These are phyloP conservation scores for Troides helena DNA, from an alignment of 2,888 invertebrate genomes.

Conservation along the genomic window DNA sequence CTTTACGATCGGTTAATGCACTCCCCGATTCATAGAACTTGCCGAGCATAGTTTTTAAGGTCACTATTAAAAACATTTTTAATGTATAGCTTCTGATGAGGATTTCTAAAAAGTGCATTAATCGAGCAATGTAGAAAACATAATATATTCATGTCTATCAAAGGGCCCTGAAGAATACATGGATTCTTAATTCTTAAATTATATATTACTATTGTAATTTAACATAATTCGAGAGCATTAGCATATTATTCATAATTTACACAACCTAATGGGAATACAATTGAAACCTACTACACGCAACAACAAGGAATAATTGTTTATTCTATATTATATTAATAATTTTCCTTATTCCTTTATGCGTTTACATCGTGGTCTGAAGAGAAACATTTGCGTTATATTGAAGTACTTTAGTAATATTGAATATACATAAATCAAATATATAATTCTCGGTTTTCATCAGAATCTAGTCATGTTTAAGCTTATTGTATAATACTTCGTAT, in stretches of 20 bases:
- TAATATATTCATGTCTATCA: no score
- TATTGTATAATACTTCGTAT: background rate
- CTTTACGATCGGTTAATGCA: constrained; percentile 37
- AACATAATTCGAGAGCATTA: background rate
- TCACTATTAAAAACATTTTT: no score
- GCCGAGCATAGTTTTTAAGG: background rate
- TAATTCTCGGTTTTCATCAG: background rate
- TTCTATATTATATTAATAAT: background rate
- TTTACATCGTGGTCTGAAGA: background rate
- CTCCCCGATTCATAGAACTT: constrained; percentile 22
- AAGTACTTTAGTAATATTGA: background rate
- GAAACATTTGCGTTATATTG: background rate
- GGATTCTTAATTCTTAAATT: no score
- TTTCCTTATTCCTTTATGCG: background rate
- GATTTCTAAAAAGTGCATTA: no score
- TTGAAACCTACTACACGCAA: background rate
- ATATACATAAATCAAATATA: background rate
- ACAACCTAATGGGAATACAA: background rate
- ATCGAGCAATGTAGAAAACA: no score
- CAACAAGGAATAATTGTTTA: background rate
- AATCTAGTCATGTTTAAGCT: background rate
- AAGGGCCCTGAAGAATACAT: no score
- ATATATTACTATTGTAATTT: no score
- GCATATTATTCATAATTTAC: background rate
- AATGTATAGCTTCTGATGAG: no score